Base-by-base conservation (phyloP, 2,113 vertebrate species). In the Bombycilla garrulus region DNA sequence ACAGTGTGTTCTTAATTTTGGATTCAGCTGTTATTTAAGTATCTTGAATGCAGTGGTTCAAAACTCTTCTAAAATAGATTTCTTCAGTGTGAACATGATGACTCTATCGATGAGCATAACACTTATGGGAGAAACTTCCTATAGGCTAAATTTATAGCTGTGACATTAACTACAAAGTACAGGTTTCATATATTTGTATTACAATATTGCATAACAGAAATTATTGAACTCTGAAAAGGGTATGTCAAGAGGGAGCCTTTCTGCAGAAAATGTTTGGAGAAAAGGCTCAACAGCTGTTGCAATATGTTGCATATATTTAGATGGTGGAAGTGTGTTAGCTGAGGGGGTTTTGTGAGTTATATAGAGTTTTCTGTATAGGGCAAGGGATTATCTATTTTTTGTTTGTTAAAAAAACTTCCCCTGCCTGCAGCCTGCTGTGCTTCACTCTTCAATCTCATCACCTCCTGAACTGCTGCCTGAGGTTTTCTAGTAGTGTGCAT, bases 71-170 rank as follows among this genome's bases (percentile, higher is more conserved):
- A 22, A 61, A 67, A 21, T 24, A 42, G 29, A n/a, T 74, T 44
- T 91, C 15, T 64, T 76, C 17, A 28, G 10, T 0, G 0, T 86
- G 57, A 48, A 12, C 6, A 2, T 22, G 5, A 35, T 58, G 60
- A 54, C 11, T 40, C 25, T 78, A 3, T 42, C 0, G 0, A 45
- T 66, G 33, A 62, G n/a, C 50, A 13, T 6, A 25, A 33, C 9
- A 23, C 12, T 69, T 28, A 13, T 11, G 22, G 10, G 61, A 53
- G n/a, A 89, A 61, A 48, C 19, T 56, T 80, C 15, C 36, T 23
- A 13, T 22, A 56, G 50, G 28, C 44, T 64, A 29, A 71, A 35
- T 38, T 73, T 70, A 45, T 81, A 50, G 15, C 62, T 80, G 36
- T 42, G 9, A 3, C 11, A 20, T 64, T 65, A 25, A 71, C 50